Evolutionary conservation across 2,113 vertebrate genomes (phyloP).

Genomic region (Paedocypris sp.): DNA sequence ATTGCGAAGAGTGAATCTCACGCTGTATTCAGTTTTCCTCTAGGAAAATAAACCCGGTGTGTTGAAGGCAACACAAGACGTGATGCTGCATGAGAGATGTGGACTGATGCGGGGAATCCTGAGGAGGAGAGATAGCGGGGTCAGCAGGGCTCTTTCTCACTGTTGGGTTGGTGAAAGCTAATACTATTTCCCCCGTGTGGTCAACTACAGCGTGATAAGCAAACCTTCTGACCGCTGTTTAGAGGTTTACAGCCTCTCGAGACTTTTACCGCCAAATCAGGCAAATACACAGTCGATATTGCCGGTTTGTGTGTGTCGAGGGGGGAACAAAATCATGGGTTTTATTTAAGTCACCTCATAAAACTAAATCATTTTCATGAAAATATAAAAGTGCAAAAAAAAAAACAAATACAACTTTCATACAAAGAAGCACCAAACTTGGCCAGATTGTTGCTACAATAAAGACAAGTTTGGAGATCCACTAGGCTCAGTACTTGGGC

Average conservation of each 20-base stretch:
- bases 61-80: background rate
- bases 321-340: no score
- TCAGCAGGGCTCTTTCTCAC: background rate
- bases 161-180: conserved; percentile 6
- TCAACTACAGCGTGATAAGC: background rate
- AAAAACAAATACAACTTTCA: no score
- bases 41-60: background rate
- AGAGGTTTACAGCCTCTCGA: background rate
- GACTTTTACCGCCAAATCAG: background rate
- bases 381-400: no score
- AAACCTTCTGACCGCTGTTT: background rate
- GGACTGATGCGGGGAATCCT: background rate
- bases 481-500: no score
- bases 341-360: no score
- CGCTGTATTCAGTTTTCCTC: background rate
- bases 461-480: no score
- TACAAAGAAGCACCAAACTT: no score
- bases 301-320: no score
- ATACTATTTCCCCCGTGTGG: background rate
- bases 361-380: no score
- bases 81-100: background rate
- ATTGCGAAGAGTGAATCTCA: background rate
- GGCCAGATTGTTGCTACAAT: no score
- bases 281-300: background rate
- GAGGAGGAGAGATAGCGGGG: background rate